These are phyloP conservation scores for Enteromius unitaeniatus DNA, from an alignment of 2,797 vertebrate genomes.

Conservation along the genomic window DNA sequence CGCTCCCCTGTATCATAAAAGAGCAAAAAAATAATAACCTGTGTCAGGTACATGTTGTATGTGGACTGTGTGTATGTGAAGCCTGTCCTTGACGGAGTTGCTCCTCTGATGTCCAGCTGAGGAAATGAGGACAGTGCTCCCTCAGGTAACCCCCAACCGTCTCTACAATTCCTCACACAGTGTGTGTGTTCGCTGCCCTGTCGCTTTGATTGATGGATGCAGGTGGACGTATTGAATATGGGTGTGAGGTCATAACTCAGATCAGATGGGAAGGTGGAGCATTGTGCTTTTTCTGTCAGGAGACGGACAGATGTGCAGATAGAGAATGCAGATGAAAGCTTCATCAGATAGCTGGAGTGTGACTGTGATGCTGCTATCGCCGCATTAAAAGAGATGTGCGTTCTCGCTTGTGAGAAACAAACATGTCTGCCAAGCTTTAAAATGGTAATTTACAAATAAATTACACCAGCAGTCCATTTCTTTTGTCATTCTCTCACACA, in stretches of 20 bases:
- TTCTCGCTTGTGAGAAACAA: conserved; percentile 11
- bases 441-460: conserved; percentile 53
- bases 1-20: background rate
- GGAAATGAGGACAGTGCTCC: conserved; percentile 46
- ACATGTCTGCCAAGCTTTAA: conserved; percentile 23
- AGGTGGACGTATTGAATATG: conserved; percentile 44
- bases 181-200: conserved; percentile 27
- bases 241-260: conserved; percentile 39
- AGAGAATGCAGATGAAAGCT: conserved; percentile 33
- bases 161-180: conserved; percentile 23
- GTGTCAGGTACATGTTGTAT: background rate
- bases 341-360: conserved; percentile 22
- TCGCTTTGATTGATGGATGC: conserved; percentile 43
- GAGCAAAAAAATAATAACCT: background rate
- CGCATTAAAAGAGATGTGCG: conserved; percentile 6
- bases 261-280: conserved; percentile 31
- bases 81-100: conserved; percentile 10
- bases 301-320: conserved; percentile 10
- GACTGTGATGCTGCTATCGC: conserved; percentile 18
- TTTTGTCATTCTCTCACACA: conserved; percentile 19
- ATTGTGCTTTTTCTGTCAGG: conserved; percentile 20
- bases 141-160: conserved; percentile 43
- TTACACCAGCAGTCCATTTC: conserved; percentile 43
- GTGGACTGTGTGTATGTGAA: conserved; percentile 1
- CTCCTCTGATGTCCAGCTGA: conserved; percentile 20